These are phyloP conservation scores for Volucella bombylans DNA, from an alignment of 2,888 invertebrate genomes.

Conservation along the genomic window DNA sequence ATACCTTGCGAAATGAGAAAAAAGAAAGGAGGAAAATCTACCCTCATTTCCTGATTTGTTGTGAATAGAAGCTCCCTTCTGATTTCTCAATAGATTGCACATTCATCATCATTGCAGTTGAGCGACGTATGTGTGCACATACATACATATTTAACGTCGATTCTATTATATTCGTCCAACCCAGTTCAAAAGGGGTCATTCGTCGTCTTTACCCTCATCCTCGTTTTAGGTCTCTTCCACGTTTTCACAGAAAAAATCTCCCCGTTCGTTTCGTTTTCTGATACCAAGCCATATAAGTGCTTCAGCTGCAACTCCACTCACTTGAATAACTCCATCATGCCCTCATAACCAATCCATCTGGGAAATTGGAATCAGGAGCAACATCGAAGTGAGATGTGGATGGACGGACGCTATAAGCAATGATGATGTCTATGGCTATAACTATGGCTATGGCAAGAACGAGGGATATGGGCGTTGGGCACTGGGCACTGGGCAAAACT, in stretches of 20 bases:
- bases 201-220: conserved; percentile 18
- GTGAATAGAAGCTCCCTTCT: conserved; percentile 47
- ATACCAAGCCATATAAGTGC: conserved; percentile 13
- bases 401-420: not conserved
- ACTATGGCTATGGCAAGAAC: conserved; percentile 1
- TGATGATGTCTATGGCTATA: not conserved
- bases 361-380: conserved; percentile 69
- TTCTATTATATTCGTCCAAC: conserved; percentile 62
- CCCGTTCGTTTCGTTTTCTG: not conserved
- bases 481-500: conserved; percentile 58
- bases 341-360: conserved; percentile 70
- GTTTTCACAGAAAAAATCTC: not conserved
- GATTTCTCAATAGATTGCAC: conserved; percentile 70
- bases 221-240: not conserved
- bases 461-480: conserved; percentile 55
- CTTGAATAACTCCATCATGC: conserved; percentile 65
- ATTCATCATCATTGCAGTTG: conserved; percentile 65
- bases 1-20: conserved; percentile 16
- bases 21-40: conserved; percentile 37
- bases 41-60: conserved; percentile 62
- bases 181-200: conserved; percentile 67
- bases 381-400: conserved; percentile 50
- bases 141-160: conserved; percentile 65
- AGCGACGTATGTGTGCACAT: conserved; percentile 45
- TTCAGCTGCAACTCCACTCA: conserved; percentile 49